phyloP scores from a whole-genome alignment of 2,888 invertebrate genomes.

The Coenonympha glycerion region DNA sequence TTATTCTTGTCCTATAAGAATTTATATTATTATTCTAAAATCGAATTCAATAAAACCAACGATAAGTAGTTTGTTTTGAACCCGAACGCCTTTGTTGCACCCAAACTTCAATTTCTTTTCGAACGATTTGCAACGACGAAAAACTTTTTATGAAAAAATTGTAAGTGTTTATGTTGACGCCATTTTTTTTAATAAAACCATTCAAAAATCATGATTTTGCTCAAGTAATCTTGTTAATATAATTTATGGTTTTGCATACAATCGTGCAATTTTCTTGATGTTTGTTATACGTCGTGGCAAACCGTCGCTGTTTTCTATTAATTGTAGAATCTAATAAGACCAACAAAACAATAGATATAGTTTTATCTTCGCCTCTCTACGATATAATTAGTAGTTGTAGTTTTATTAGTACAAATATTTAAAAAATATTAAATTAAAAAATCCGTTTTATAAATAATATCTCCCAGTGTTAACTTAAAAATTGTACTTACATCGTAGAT shows the following conservation, averaged over 20 bases:
- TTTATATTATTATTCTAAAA: too few species aligned
- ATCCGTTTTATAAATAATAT: conserved; percentile 17
- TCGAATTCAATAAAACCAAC: too few species aligned
- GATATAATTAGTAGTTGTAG: conserved; percentile 20
- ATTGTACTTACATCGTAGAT: conserved; percentile 11
- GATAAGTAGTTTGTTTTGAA: too few species aligned
- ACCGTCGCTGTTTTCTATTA: not conserved
- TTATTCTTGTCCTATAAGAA: too few species aligned
- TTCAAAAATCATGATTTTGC: too few species aligned
- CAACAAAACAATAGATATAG: not conserved
- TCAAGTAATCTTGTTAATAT: too few species aligned
- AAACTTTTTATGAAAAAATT: not conserved
- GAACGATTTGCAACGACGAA: not conserved
- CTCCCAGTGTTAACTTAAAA: conserved; percentile 10
- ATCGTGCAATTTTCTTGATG: not conserved
- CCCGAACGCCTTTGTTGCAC: too few species aligned
- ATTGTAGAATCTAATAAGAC: not conserved
- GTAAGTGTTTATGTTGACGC: too few species aligned
- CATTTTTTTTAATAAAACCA: too few species aligned
- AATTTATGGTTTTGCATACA: not conserved
- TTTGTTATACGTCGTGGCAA: not conserved
- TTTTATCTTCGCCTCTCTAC: conserved; percentile 9
- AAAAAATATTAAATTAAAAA: conserved; percentile 12
- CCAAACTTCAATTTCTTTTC: too few species aligned
- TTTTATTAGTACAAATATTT: conserved; percentile 21